Conservation (phyloP, 2,888 invertebrate species). For the Phortica okadai region DNA sequence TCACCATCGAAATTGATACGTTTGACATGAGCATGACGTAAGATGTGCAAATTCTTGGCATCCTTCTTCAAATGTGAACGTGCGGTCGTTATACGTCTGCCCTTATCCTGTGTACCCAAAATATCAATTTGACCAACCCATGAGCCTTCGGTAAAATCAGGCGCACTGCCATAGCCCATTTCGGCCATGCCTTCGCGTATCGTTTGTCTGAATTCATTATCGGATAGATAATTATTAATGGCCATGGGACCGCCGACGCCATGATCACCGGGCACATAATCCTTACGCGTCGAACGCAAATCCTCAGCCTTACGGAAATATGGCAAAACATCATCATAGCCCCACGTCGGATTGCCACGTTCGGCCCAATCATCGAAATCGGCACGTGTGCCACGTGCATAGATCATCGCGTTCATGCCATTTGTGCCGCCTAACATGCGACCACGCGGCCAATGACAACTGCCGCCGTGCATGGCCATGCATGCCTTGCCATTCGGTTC, state of each 20-base stretch:
- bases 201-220: slow-evolving; percentile 82
- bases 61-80: slow-evolving; percentile 83
- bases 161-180: slow-evolving; percentile 86
- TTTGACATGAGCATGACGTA: slow-evolving; percentile 80
- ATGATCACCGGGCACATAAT: slow-evolving; percentile 77
- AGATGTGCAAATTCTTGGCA: slow-evolving; percentile 79
- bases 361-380: slow-evolving; percentile 83
- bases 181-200: slow-evolving; percentile 88
- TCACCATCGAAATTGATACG: slow-evolving; percentile 78
- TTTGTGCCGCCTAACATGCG: slow-evolving; percentile 84
- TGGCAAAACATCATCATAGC: slow-evolving; percentile 85
- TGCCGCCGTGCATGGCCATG: slow-evolving; percentile 72
- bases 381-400: slow-evolving; percentile 81
- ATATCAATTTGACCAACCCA: slow-evolving; percentile 92
- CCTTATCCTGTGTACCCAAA: slow-evolving; percentile 89
- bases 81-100: slow-evolving; percentile 87
- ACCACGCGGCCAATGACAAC: slow-evolving; percentile 80
- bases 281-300: slow-evolving; percentile 78
- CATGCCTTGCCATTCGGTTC: slow-evolving; percentile 74
- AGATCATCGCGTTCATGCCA: slow-evolving; percentile 82
- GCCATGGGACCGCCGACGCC: slow-evolving; percentile 80
- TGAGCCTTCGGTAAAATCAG: slow-evolving; percentile 88
- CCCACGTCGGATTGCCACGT: slow-evolving; percentile 82
- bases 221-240: slow-evolving; percentile 81
- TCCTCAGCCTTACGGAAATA: slow-evolving; percentile 89